phyloP scores from a whole-genome alignment of 1,140 invertebrate genomes.

The Neodiprion lecontei region DNA sequence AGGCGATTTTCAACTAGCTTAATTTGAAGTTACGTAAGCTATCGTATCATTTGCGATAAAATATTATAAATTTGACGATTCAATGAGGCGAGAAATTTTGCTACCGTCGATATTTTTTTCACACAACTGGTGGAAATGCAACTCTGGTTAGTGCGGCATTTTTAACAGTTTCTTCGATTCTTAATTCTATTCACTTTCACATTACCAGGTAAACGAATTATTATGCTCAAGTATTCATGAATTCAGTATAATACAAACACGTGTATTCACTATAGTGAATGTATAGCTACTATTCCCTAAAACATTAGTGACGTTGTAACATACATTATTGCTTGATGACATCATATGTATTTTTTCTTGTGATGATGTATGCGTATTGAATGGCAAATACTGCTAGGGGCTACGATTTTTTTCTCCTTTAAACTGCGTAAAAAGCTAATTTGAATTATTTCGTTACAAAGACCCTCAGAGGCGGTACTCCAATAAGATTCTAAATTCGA shows the following conservation, averaged over 20 bases:
- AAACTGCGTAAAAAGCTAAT: neutral
- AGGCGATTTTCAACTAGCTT: neutral
- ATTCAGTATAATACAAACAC: neutral
- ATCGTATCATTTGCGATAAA: neutral
- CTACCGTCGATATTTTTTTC: neutral
- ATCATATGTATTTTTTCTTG: constrained; percentile 1
- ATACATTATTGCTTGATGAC: neutral
- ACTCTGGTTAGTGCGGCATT: too few relatives aligned
- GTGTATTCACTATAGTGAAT: neutral
- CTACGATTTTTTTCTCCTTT: neutral
- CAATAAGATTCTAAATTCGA: neutral
- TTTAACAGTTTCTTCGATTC: too few relatives aligned
- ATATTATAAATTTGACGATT: neutral
- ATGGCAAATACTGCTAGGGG: neutral
- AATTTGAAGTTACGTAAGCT: neutral
- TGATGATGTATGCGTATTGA: neutral
- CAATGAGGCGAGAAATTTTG: neutral
- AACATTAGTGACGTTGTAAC: neutral
- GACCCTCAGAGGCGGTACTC: neutral
- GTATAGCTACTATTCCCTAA: neutral
- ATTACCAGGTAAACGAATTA: too few relatives aligned
- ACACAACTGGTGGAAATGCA: too few relatives aligned
- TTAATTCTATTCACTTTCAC: too few relatives aligned
- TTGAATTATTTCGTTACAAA: neutral
- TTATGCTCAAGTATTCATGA: neutral